Base-by-base conservation (phyloP, 1,140 invertebrate species). In the Sminthurinus signatus region DNA sequence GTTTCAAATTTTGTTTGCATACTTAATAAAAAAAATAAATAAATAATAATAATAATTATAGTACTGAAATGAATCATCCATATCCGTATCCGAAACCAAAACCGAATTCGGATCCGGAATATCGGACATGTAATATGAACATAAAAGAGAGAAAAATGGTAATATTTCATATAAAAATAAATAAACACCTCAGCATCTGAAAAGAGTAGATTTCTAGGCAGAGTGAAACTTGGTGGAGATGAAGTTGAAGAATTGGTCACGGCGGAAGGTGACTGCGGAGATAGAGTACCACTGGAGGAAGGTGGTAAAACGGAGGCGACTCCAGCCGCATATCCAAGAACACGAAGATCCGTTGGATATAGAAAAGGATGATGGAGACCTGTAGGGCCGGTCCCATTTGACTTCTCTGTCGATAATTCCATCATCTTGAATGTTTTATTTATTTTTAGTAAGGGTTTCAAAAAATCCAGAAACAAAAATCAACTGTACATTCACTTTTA, bases 401-500 rank as follows among this genome's bases (percentile, higher is more conserved):
- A 50, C 42, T 68, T 68, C 23, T 71, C 66, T 31, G 52, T 43
- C 23, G 60, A 50, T 51, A 71, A 39, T 64, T 71, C 69, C 69
- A 71, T 71, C 69, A 71, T 71, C 15, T 59, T 64, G 61, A 63
- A 48, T n/a, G n/a, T n/a, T n/a, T n/a, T n/a, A n/a, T n/a, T n/a
- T n/a, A n/a, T n/a, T n/a, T n/a, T n/a, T n/a, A n/a, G n/a, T n/a
- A n/a, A n/a, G n/a, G n/a, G n/a, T n/a, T n/a, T n/a, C n/a, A n/a
- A n/a, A n/a, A n/a, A n/a, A n/a, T n/a, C n/a, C n/a, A n/a, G n/a
- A n/a, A n/a, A n/a, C n/a, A n/a, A n/a, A n/a, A n/a, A n/a, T n/a
- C n/a, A n/a, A n/a, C n/a, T n/a, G n/a, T n/a, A n/a, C n/a, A n/a
- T n/a, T n/a, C n/a, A n/a, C n/a, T n/a, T n/a, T n/a, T n/a, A n/a